Conservation (phyloP, 2,113 vertebrate genomes). For the Ardeotis arabs region DNA sequence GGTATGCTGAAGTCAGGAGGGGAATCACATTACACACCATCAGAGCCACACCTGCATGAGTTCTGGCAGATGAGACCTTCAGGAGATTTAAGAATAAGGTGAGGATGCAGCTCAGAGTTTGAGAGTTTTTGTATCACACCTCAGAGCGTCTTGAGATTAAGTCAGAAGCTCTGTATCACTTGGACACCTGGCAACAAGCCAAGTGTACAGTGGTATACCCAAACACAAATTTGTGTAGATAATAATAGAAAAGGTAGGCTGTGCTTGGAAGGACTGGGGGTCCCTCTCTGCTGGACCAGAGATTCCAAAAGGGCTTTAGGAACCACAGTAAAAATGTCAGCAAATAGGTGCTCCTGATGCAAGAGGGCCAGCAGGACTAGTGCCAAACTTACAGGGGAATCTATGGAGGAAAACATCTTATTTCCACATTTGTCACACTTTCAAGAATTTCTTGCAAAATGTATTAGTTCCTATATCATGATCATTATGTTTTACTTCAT, state of each 20-base stretch:
- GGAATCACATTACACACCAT: neutral
- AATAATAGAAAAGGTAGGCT: neutral
- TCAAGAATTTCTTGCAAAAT: neutral
- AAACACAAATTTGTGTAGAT: neutral
- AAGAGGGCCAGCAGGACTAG: neutral
- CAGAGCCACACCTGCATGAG: neutral
- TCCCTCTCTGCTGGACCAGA: neutral
- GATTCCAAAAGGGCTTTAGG: neutral
- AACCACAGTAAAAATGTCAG: neutral
- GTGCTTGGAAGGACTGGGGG: accelerated
- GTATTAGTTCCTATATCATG: neutral
- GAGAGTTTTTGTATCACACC: neutral
- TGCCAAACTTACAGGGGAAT: neutral
- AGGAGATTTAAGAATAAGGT: neutral
- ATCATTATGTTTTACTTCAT: neutral
- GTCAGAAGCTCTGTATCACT: neutral
- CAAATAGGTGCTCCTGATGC: neutral
- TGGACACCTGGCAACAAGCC: neutral
- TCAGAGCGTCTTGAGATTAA: neutral
- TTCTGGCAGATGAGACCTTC: neutral
- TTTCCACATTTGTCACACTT: neutral
- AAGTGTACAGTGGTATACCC: neutral
- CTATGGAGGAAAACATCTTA: neutral
- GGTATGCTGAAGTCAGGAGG: neutral
- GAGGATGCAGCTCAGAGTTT: neutral